Conservation (phyloP, 2,113 vertebrate genomes). For the Callopanchax toddi region DNA sequence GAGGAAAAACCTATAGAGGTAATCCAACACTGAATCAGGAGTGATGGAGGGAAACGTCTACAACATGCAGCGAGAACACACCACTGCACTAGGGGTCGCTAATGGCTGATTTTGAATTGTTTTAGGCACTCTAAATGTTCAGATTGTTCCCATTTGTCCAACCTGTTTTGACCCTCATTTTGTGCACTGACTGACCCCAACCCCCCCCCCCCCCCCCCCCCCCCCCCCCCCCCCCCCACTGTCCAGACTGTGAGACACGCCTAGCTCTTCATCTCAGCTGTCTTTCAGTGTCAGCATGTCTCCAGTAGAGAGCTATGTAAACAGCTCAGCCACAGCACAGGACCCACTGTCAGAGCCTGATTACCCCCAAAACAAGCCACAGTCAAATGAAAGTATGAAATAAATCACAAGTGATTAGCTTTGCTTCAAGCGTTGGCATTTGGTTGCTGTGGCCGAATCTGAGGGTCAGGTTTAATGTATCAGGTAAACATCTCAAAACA, state of each 20-base stretch:
- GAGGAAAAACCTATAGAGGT: too few relatives aligned
- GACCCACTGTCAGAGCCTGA: slow-evolving; percentile 70
- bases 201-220: slow-evolving; percentile 32
- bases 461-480: slow-evolving; percentile 69
- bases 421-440: slow-evolving; percentile 55
- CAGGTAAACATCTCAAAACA: slow-evolving; percentile 61
- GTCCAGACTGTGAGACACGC: slow-evolving; percentile 58
- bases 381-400: slow-evolving; percentile 78
- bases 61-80: too few relatives aligned
- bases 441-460: slow-evolving; percentile 58
- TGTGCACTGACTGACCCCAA: slow-evolving; percentile 36
- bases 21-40: too few relatives aligned
- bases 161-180: slow-evolving; percentile 9
- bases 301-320: slow-evolving; percentile 70
- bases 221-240: slow-evolving; percentile 43
- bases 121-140: too few relatives aligned
- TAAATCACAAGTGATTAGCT: slow-evolving; percentile 74
- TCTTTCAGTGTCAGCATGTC: slow-evolving; percentile 68
- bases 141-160: slow-evolving; percentile 24
- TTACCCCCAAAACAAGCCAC: slow-evolving; percentile 69
- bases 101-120: too few relatives aligned
- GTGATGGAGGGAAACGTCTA: too few relatives aligned
- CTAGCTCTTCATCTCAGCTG: slow-evolving; percentile 37
- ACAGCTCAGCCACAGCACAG: slow-evolving; percentile 74
- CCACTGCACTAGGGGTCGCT: too few relatives aligned